These are phyloP conservation scores for Podiceps cristatus DNA, from an alignment of 2,113 vertebrate species.

Conservation along the genomic window DNA sequence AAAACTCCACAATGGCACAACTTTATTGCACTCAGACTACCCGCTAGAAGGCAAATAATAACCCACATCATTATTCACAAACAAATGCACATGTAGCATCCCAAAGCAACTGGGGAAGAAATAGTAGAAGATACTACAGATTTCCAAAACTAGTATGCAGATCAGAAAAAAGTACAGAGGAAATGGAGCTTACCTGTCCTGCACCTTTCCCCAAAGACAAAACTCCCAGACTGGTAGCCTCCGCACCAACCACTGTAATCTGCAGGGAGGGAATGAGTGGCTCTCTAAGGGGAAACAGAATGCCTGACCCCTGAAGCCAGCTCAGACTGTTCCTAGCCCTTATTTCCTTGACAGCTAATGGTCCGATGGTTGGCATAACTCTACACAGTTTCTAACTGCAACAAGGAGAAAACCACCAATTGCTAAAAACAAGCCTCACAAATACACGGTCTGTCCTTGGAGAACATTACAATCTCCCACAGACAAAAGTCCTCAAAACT, in stretches of 20 bases:
- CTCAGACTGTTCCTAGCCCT: not conserved
- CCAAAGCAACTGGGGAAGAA: not conserved
- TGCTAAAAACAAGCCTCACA: not conserved
- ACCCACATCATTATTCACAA: not conserved
- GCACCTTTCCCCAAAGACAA: not conserved
- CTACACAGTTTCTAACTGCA: not conserved
- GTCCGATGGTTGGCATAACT: not conserved
- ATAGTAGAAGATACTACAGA: not conserved
- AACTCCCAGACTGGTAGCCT: not conserved
- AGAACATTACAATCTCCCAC: not conserved
- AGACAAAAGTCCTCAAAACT: not conserved
- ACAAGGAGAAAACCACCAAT: not conserved
- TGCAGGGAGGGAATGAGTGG: fast-evolving
- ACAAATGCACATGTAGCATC: not conserved
- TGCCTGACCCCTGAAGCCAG: not conserved
- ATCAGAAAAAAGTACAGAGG: not conserved
- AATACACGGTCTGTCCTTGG: not conserved
- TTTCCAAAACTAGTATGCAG: not conserved
- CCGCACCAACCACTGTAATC: not conserved
- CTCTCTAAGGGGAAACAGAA: not conserved
- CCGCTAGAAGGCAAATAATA: not conserved
- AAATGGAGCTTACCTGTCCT: not conserved
- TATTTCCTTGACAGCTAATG: not conserved
- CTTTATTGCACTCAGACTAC: not conserved
- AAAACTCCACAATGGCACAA: not conserved